Evolutionary conservation across 2,797 vertebrate genomes (phyloP).

Genomic region (Chelonia mydas): DNA sequence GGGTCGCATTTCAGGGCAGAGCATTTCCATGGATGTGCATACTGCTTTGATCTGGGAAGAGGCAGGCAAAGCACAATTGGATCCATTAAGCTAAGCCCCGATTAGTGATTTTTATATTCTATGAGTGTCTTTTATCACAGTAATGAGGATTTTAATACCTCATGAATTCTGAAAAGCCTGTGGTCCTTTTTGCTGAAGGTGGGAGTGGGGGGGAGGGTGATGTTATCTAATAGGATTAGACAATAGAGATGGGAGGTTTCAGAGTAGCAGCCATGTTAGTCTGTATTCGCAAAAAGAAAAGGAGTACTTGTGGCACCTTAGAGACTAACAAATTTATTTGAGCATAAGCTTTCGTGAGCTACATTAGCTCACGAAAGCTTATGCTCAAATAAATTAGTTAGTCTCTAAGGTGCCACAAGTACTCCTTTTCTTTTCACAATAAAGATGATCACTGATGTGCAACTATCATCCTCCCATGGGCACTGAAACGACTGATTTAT

Average conservation of each 20-base stretch:
- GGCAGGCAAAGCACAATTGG: neutral
- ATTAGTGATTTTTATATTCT: neutral
- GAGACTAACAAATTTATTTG: too few species aligned
- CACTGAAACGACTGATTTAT: neutral
- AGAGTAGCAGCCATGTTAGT: too few species aligned
- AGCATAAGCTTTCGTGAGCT: too few species aligned
- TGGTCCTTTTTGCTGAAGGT: neutral
- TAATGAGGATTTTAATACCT: slow-evolving; percentile 13
- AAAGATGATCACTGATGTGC: neutral
- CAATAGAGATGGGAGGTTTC: neutral
- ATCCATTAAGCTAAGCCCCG: rapidly evolving
- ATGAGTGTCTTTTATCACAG: neutral
- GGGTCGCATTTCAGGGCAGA: neutral
- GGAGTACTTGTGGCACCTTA: too few species aligned
- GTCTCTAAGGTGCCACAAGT: too few species aligned
- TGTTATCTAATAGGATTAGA: neutral
- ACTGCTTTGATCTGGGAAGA: neutral
- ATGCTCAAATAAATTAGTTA: too few species aligned
- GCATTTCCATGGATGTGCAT: neutral
- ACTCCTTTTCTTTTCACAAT: neutral
- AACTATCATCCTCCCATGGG: neutral
- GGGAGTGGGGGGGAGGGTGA: neutral
- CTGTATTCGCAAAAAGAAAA: too few species aligned
- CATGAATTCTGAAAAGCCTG: slow-evolving; percentile 22
- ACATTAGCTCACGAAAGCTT: too few species aligned